Base-by-base conservation (phyloP, 2,888 invertebrate genomes). In the Melieria omissa region DNA sequence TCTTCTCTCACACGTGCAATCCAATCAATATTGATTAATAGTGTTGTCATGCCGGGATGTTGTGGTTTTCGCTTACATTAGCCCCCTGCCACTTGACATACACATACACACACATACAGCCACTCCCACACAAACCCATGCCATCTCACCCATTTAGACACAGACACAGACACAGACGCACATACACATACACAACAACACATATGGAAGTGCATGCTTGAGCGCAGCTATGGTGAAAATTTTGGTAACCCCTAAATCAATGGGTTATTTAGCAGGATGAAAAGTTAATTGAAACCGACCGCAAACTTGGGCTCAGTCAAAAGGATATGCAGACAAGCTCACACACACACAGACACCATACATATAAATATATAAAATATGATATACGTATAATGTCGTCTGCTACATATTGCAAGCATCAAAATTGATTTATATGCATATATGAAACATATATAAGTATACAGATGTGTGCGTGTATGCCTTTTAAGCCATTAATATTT, bases 211-310 rank as follows among this genome's bases (percentile, higher is more conserved):
- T 54, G 54, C 61, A 29, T 46, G 49, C n/a, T 5, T 57, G 16
- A 29, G 14, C 16, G 16, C 9, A 14, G 4, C 2, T 9, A 14
- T 9, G 4, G 16, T 3, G 16, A 54, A 12, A 54, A 55, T 55
- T 16, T 55, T 54, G 16, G 14, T 55, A 9, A 8, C 8, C 16
- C 3, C 14, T 29, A 29, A 14, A 14, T n/a, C 55, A 9, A 55
- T 7, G 7, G 45, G 54, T 16, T 4, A 62, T 12, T 29, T 42
- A n/a, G 14, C 41, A n/a, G 45, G 57, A 72, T 67, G 72, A 72
- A 72, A 72, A 72, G 64, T 72, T 72, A 72, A 72, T 72, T 68
- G 72, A 72, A 72, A 64, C 16, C 47, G 58, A 63, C 72, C 72
- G 54, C 71, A 71, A 66, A 63, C 41, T 57, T 54, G 62, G 62